These are phyloP conservation scores for Drosophila mayri DNA, from an alignment of 1,140 invertebrate genomes.

Conservation along the genomic window DNA sequence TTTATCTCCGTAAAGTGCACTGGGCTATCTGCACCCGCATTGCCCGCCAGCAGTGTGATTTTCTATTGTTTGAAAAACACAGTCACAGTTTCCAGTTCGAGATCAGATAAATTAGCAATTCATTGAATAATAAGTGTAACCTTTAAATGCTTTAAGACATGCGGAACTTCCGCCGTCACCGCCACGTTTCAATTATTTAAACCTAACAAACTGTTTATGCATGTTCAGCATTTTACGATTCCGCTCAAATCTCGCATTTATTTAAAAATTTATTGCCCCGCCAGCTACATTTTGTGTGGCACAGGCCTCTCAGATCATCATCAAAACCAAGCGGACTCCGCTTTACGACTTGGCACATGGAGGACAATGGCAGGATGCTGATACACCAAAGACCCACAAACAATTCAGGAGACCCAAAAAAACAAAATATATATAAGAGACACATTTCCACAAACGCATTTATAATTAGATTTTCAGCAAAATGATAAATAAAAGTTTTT, in stretches of 20 bases:
- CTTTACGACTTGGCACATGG: constrained; percentile 43
- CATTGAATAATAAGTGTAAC: constrained; percentile 4
- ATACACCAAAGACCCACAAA: constrained; percentile 14
- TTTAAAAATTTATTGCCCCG: constrained; percentile 51
- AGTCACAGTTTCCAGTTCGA: background rate
- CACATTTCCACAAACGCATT: constrained; percentile 72
- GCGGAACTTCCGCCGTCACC: background rate
- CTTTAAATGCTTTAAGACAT: constrained; percentile 14
- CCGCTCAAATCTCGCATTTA: constrained; percentile 34
- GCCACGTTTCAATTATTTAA: constrained; percentile 43
- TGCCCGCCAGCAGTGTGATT: constrained; percentile 5
- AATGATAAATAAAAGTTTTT: constrained; percentile 81
- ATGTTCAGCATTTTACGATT: constrained; percentile 38
- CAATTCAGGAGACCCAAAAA: constrained; percentile 1
- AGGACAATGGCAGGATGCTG: constrained; percentile 28
- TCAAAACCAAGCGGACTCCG: constrained; percentile 1
- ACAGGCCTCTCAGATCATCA: constrained; percentile 10
- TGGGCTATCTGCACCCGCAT: constrained; percentile 28
- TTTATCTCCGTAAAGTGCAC: constrained; percentile 27
- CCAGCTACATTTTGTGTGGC: constrained; percentile 19
- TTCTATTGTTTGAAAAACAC: background rate
- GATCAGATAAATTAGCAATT: constrained; percentile 16
- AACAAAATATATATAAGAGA: constrained; percentile 30
- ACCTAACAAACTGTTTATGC: constrained; percentile 35
- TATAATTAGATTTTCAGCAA: constrained; percentile 76